Base-by-base conservation (phyloP, 2,888 invertebrate species). In the Phanerotoma sp. region DNA sequence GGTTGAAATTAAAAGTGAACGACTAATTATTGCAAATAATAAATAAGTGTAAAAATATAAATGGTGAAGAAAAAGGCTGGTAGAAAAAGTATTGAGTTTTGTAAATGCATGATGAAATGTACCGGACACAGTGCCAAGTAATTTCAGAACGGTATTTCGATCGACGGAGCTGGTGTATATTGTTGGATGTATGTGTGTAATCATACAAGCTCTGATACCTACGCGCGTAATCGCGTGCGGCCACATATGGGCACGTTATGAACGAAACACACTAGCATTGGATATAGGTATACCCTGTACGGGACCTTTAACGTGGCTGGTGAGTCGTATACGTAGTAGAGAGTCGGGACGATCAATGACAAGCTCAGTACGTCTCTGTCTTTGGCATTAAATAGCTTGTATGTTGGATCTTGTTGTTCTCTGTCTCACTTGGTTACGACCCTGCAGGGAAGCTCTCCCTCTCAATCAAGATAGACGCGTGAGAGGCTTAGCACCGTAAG, bases 251-350 rank as follows among this genome's bases (percentile, higher is more conserved):
- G 71, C 68, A 66, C 68, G 66, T 71, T 37, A 48, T 38, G 37
- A 37, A 37, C 21, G 35, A 47, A 22, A 37, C 33, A 48, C 33
- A 46, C 21, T 13, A 46, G 46, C 37, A 48, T 13, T 21, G 13
- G n/a, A 50, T 40, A 41, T 50, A 21, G 41, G 41, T 50, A 50
- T 50, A 50, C 16, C 75, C 73, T 71, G 75, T 75, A 75, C 76
- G 76, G 77, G 77, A 77, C 77, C 75, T 75, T 77, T 76, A 74
- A 73, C 73, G 74, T 60, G 60, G 68, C 68, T 68, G 69, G 68
- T 70, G 49, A 46, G 51, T 45, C 52, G 55, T n/a, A n/a, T n/a
- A n/a, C n/a, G n/a, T 57, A 51, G 59, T 25, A 57, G 60, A 60
- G 56, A 57, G 62, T 57, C 56, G 60, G 61, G 62, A 73, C 75